These are phyloP conservation scores for Aradophagus sp. DNA, from an alignment of 1,140 invertebrate species.

Conservation along the genomic window DNA sequence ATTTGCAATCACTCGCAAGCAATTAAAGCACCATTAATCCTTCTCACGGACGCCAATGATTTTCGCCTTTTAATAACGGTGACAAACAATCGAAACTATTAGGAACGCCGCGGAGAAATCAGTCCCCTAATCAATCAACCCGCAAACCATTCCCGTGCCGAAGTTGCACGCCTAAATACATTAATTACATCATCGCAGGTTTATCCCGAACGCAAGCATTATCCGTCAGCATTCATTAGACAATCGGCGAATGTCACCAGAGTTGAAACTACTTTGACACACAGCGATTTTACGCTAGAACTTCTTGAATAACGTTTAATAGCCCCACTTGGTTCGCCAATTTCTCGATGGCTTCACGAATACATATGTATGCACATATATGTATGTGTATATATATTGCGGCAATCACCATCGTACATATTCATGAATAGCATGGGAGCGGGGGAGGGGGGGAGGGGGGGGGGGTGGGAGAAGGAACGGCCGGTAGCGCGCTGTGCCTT, in stretches of 20 bases:
- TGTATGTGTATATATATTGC: slow-evolving; percentile 44
- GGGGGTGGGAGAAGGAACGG: slow-evolving; percentile 27
- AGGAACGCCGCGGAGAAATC: slow-evolving; percentile 19
- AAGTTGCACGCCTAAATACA: slow-evolving; percentile 35
- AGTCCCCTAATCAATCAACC: slow-evolving; percentile 23
- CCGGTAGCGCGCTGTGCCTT: too few relatives aligned
- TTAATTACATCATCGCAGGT: slow-evolving; percentile 43
- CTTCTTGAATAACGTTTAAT: slow-evolving; percentile 56
- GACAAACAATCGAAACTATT: slow-evolving; percentile 29
- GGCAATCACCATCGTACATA: slow-evolving; percentile 63
- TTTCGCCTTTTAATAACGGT: slow-evolving; percentile 12
- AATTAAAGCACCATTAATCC: too few relatives aligned
- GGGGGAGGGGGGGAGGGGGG: slow-evolving; percentile 1
- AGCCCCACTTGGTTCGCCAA: slow-evolving; percentile 40
- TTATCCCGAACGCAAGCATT: slow-evolving; percentile 43
- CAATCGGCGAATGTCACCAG: slow-evolving; percentile 45
- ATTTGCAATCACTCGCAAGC: too few relatives aligned
- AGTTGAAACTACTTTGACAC: slow-evolving; percentile 54
- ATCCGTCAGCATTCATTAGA: slow-evolving; percentile 53
- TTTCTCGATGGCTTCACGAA: slow-evolving; percentile 35
- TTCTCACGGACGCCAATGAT: too few relatives aligned
- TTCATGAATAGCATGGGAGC: slow-evolving; percentile 61
- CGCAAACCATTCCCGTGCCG: slow-evolving; percentile 4
- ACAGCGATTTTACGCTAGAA: slow-evolving; percentile 49
- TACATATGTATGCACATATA: slow-evolving; percentile 20